phyloP scores from a whole-genome alignment of 2,113 vertebrate species.

The Cettia cetti region DNA sequence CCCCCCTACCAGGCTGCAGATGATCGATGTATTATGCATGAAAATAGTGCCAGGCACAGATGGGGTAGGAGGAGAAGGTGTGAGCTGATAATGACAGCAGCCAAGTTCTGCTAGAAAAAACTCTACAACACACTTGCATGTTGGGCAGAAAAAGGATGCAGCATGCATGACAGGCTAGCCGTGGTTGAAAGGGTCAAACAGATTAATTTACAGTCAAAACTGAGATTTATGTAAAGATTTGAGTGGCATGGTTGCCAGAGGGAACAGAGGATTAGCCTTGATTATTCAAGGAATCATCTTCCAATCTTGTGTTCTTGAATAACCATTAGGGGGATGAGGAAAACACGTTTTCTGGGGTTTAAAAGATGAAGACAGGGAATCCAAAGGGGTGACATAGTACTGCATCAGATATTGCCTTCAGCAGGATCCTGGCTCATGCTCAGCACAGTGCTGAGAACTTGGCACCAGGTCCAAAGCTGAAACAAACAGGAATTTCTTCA shows the following conservation, averaged over 20 bases:
- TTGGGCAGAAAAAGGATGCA: conserved; percentile 3
- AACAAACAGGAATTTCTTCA: conserved; percentile 16
- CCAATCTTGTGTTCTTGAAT: background rate
- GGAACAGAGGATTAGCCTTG: background rate
- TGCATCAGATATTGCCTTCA: background rate
- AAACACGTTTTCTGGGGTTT: background rate
- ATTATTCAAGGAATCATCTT: background rate
- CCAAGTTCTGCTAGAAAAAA: conserved; percentile 42
- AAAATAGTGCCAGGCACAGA: conserved; percentile 56
- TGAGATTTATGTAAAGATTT: background rate
- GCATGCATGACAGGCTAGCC: background rate
- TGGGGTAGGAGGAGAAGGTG: conserved; percentile 64
- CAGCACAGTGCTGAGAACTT: background rate
- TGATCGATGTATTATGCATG: conserved; percentile 62
- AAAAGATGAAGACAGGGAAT: background rate
- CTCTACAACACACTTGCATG: background rate
- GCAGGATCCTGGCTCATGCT: background rate
- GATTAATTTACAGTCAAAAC: background rate
- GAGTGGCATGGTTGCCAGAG: background rate
- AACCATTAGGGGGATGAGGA: background rate
- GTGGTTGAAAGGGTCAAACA: background rate
- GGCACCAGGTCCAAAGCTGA: conserved; percentile 8
- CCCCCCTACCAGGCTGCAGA: conserved; percentile 33
- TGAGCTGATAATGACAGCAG: conserved; percentile 55
- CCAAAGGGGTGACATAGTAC: background rate